These are phyloP conservation scores for Ptychochromis oligacanthus DNA, from an alignment of 2,113 vertebrate genomes.

Conservation along the genomic window DNA sequence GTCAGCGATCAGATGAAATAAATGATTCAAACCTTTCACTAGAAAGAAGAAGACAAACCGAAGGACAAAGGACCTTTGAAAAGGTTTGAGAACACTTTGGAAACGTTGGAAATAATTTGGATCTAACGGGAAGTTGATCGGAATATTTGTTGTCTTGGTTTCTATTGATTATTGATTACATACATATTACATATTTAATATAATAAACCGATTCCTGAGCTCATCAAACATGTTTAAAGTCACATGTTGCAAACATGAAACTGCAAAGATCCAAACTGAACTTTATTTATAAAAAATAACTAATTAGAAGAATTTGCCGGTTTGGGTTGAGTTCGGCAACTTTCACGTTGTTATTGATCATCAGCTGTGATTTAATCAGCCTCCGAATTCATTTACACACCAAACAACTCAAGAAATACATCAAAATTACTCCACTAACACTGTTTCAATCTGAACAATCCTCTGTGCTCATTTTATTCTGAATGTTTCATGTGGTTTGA, in stretches of 20 bases:
- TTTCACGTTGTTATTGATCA: neutral
- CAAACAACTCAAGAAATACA: neutral
- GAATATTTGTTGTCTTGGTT: neutral
- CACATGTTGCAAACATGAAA: neutral
- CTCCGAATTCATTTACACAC: neutral
- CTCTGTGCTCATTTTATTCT: neutral
- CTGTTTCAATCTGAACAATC: neutral
- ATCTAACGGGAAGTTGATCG: too few relatives aligned
- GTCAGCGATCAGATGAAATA: neutral
- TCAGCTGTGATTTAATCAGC: neutral
- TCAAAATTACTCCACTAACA: neutral
- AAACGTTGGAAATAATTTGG: too few relatives aligned
- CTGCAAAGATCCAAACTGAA: neutral
- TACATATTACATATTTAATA: neutral
- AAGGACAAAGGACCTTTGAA: too few relatives aligned
- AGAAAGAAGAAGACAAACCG: too few relatives aligned
- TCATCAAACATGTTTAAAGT: neutral
- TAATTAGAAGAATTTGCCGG: neutral
- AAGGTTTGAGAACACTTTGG: too few relatives aligned
- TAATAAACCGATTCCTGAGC: neutral
- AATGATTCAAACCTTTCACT: neutral
- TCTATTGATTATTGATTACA: neutral
- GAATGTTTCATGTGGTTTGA: neutral
- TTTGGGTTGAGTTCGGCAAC: neutral
- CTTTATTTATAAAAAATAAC: accelerated